phyloP scores from a whole-genome alignment of 1,140 invertebrate species.

The Drosophila athabasca region DNA sequence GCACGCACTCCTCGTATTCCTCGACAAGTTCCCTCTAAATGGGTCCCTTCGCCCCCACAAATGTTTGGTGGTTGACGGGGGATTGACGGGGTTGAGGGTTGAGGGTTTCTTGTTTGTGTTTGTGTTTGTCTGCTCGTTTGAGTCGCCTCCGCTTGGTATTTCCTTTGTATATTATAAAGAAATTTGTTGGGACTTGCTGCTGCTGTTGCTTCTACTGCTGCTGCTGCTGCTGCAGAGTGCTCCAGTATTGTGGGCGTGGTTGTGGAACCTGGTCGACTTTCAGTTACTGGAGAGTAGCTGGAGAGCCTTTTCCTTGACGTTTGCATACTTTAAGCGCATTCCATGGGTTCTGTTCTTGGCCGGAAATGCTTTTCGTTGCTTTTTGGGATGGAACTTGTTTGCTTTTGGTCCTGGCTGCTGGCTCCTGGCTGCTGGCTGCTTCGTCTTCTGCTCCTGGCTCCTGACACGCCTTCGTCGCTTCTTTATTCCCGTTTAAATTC shows the following conservation, averaged over 20 bases:
- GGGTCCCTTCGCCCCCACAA: not conserved
- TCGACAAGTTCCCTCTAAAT: slow-evolving; percentile 13
- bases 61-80: not conserved
- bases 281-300: not conserved
- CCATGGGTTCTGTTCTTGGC: slow-evolving; percentile 21
- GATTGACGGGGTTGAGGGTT: not conserved
- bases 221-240: slow-evolving; percentile 6
- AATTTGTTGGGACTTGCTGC: slow-evolving; percentile 59
- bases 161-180: slow-evolving; percentile 81
- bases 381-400: slow-evolving; percentile 48
- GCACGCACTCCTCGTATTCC: slow-evolving; percentile 19
- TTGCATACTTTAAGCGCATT: slow-evolving; percentile 60
- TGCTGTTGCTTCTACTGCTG: slow-evolving; percentile 41
- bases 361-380: slow-evolving; percentile 47
- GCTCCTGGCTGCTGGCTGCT: slow-evolving; percentile 14
- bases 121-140: slow-evolving; percentile 32
- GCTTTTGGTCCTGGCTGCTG: slow-evolving; percentile 15
- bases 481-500: slow-evolving; percentile 58
- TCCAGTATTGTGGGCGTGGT: slow-evolving; percentile 23
- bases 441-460: not conserved
- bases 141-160: slow-evolving; percentile 64
- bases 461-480: slow-evolving; percentile 30
- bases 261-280: not conserved
- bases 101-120: not conserved
- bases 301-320: slow-evolving; percentile 22